Evolutionary conservation across 1,140 invertebrate species (phyloP), one percentile per base, ranked within the genome.

Genomic region (Uloborus diversus): DNA sequence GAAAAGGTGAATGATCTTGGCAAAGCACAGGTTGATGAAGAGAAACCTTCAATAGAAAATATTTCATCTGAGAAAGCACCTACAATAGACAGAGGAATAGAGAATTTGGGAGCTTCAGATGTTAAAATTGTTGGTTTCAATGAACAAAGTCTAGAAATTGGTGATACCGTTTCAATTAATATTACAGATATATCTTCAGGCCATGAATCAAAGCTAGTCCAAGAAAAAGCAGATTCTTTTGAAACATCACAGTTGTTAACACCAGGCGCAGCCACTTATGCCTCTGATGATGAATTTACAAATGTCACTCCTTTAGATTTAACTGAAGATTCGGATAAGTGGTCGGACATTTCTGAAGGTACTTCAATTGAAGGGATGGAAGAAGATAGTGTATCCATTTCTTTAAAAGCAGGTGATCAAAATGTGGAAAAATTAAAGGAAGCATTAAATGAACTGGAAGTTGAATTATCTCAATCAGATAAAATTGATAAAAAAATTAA

Each of bases 241-340:
- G 17, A 42, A 42, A 17, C 17, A 17, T 9, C 37, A 42, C 7
- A 17, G 7, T 42, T 42, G 37, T 42, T 17, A 7, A 9, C 37
- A 9, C 7, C 7, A 42, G 37, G 37, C 17, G 7, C 37, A 9
- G 37, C 7, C 17, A 9, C 37, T 42, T 42, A 9, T 9, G 7
- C 37, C 37, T 78, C 51, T 32, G 76, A 79, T 25, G 76, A 79
- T 69, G 76, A 79, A 14, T 70, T 79, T 51, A 69, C 76, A 3
- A 79, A 28, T 27, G 76, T 69, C 17, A 79, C 66, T 13, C 66
- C 76, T n/a, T 51, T 69, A 27, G 76, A 70, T 61, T 25, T 59
- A 17, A 57, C 64, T 51, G 56, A 61, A 61, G 76, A 79, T 35
- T 69, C 57, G 13, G 76, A 69, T 51, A 69, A 69, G 37, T 79